These are phyloP conservation scores for Ptychobarbus kaznakovi DNA, from an alignment of 2,797 vertebrate species.

Conservation along the genomic window DNA sequence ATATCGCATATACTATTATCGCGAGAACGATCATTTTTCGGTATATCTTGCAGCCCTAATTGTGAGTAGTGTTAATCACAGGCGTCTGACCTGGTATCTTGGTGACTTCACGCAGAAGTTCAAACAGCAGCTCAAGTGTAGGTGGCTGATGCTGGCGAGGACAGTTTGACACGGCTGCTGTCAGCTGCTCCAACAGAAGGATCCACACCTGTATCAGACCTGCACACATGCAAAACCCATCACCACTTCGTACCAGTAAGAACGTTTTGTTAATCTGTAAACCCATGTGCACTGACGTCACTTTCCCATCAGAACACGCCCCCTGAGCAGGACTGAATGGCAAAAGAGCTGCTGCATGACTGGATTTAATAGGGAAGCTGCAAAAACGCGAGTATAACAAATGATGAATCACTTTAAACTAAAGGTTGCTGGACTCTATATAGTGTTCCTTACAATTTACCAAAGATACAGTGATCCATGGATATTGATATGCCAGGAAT, in stretches of 20 bases:
- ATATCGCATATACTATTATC: too few relatives aligned
- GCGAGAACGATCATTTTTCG: too few relatives aligned
- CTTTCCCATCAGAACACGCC: background rate
- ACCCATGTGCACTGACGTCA: background rate
- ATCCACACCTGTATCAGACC: constrained; percentile 98
- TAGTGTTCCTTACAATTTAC: too few relatives aligned
- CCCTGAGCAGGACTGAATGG: background rate
- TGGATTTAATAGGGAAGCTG: background rate
- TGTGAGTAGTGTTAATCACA: background rate
- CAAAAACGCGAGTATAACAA: background rate
- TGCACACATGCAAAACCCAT: constrained; percentile 61
- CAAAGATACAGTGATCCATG: background rate
- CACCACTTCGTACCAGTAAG: too few relatives aligned
- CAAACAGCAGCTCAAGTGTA: constrained; percentile 92
- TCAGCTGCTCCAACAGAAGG: constrained; percentile 92
- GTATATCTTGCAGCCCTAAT: too few relatives aligned
- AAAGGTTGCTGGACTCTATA: background rate
- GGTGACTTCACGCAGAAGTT: constrained; percentile 89
- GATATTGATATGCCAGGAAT: background rate
- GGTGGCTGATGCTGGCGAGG: constrained; percentile 96
- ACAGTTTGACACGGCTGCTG: constrained; percentile 93
- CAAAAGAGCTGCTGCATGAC: background rate
- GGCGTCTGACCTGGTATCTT: constrained; percentile 81
- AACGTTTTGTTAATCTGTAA: background rate
- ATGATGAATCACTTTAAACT: background rate